A percentile compares a stretch with the other conserved stretches of the same genome.
These are phyloP conservation scores for Hoplodrina ambigua DNA, from an alignment of 2,888 invertebrate species.

Conservation along the genomic window DNA sequence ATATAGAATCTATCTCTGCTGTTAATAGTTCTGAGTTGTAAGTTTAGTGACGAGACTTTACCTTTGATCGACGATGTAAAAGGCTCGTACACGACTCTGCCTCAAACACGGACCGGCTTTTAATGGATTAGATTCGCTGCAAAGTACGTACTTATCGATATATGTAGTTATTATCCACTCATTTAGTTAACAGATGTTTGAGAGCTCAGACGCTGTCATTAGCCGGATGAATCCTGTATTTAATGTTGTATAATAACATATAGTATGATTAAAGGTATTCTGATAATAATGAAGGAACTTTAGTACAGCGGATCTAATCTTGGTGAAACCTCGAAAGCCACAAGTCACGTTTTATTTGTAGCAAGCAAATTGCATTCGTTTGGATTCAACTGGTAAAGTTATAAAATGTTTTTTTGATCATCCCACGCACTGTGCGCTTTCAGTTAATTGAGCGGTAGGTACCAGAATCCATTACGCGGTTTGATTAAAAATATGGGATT, in stretches of 20 bases:
- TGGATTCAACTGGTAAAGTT: constrained; percentile 4
- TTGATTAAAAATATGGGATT: constrained; percentile 46
- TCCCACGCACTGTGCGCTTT: neutral
- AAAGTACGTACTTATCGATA: constrained; percentile 1
- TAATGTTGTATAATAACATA: neutral
- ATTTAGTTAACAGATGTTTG: constrained; percentile 1
- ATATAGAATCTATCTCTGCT: neutral
- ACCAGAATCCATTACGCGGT: constrained; percentile 14
- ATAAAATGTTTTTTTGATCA: constrained; percentile 9
- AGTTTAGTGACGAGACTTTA: constrained; percentile 3
- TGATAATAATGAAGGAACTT: too few relatives aligned
- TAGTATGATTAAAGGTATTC: too few relatives aligned
- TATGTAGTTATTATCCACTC: neutral
- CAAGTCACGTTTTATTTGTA: neutral
- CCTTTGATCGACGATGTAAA: constrained; percentile 24
- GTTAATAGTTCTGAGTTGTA: constrained; percentile 11
- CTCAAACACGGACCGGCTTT: constrained; percentile 18
- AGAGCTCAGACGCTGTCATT: neutral
- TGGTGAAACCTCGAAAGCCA: neutral
- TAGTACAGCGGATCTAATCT: neutral
- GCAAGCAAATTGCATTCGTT: constrained; percentile 3
- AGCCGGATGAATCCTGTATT: too few relatives aligned
- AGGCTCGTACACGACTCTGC: neutral
- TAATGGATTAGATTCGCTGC: constrained; percentile 9
- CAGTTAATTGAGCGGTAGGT: constrained; percentile 28